Base-by-base conservation (phyloP, 2,113 vertebrate genomes). In the Athene noctua region DNA sequence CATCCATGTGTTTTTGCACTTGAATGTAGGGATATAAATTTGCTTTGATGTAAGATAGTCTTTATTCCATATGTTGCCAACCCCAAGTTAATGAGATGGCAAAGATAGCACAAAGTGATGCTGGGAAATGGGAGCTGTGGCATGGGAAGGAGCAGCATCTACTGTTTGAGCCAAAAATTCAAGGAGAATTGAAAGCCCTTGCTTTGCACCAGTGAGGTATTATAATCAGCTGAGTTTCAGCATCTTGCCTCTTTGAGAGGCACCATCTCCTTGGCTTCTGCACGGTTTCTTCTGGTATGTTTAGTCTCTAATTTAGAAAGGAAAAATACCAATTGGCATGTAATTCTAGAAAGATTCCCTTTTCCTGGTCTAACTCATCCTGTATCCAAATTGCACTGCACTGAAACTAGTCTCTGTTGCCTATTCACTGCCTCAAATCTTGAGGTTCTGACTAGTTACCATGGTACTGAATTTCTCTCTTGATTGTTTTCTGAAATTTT, bases 261-360 rank as follows among this genome's bases (percentile, higher is more conserved):
- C 84, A 90, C 61, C 70, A 68, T 92, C 78, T 94, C 84, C 74
- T 91, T 88, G 52, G 68, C 82, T 80, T 89, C 87, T 91, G 54
- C 23, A 49, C 78, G 81, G 47, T 73, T 96, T 57, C 58, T 96
- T 96, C 70, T 91, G 87, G 62, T 87, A n/a, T 66, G 49, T 51
- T 94, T 87, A 80, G 70, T 75, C 73, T 85, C 49, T 95, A 90
- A 94, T 94, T 96, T 94, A 88, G 92, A 68, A 90, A 92, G 81
- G 71, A 96, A 92, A 94, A 93, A 58, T 77, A 92, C 62, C 66
- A 93, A 58, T 77, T 95, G 62, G 52, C 20, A 1, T 47, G 46
- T 88, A 93, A 86, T 90, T 93, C 82, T 92, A 80, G 86, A 47
- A 94, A 36, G 92, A 92, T 55, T 95, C 63, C 59, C 1, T 1